Evolutionary conservation across 2,113 vertebrate species (phyloP).

Genomic region (Thymallus thymallus): DNA sequence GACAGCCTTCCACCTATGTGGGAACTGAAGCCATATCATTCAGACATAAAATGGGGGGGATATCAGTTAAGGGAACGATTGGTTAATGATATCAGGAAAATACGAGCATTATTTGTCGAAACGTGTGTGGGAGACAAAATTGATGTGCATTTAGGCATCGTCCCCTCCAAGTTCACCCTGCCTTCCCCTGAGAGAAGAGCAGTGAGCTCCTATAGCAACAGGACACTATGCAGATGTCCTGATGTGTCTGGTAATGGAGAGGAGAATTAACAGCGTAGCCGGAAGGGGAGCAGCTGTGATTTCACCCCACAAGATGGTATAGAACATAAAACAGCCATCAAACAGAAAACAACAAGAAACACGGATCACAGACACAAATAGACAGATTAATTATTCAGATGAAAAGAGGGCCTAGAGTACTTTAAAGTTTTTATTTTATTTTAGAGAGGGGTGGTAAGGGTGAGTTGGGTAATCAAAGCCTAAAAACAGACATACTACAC

Average conservation of each 20-base stretch:
- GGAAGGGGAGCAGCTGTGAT: neutral
- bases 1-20: no score
- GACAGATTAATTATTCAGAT: constrained; percentile 15
- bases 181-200: neutral
- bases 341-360: constrained; percentile 4
- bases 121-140: no score
- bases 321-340: neutral
- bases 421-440: neutral
- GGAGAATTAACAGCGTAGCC: neutral
- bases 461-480: neutral
- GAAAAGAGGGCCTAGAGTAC: neutral
- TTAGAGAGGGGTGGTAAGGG: neutral
- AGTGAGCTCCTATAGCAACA: neutral
- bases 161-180: no score
- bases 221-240: neutral
- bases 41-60: no score
- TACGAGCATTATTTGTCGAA: no score
- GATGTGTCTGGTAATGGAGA: constrained; percentile 16
- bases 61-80: no score
- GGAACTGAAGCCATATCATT: no score
- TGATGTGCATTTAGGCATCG: no score
- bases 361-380: neutral
- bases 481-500: neutral
- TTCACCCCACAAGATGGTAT: neutral
- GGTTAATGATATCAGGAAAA: no score